phyloP scores from a whole-genome alignment of 2,113 vertebrate genomes.

The Felis chaus region DNA sequence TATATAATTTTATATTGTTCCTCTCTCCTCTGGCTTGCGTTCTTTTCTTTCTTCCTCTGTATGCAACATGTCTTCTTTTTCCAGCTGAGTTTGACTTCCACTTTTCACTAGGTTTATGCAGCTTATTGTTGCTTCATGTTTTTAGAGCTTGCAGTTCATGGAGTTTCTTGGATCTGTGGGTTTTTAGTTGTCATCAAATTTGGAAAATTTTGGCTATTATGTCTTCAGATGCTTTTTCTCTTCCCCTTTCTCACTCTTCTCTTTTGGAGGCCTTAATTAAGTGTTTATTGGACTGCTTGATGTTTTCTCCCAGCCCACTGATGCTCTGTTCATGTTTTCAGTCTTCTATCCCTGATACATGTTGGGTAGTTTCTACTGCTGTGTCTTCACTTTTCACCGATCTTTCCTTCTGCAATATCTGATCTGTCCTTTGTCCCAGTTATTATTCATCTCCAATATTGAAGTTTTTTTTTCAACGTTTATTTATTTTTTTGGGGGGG shows the following conservation, averaged over 20 bases:
- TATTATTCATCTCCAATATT: neutral
- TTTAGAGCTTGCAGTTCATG: neutral
- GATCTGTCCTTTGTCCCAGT: neutral
- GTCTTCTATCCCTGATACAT: neutral
- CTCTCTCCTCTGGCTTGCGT: neutral
- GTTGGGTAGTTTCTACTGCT: neutral
- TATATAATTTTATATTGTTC: too few relatives aligned
- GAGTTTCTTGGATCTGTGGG: neutral
- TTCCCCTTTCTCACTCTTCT: too few relatives aligned
- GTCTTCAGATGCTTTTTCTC: neutral
- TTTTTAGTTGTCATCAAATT: neutral
- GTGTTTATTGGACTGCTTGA: fast-evolving
- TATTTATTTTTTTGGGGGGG: too few relatives aligned
- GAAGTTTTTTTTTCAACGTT: neutral
- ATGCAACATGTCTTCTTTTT: neutral
- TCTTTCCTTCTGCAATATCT: neutral
- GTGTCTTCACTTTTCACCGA: fast-evolving
- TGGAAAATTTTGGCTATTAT: neutral
- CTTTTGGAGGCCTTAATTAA: neutral
- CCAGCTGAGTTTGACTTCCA: neutral
- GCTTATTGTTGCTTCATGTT: neutral
- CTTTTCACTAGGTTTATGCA: neutral
- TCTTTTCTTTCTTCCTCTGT: neutral
- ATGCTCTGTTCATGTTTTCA: neutral
- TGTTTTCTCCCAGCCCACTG: fast-evolving